Conservation (phyloP, 2,888 invertebrate species). For the Eudemis profundana region DNA sequence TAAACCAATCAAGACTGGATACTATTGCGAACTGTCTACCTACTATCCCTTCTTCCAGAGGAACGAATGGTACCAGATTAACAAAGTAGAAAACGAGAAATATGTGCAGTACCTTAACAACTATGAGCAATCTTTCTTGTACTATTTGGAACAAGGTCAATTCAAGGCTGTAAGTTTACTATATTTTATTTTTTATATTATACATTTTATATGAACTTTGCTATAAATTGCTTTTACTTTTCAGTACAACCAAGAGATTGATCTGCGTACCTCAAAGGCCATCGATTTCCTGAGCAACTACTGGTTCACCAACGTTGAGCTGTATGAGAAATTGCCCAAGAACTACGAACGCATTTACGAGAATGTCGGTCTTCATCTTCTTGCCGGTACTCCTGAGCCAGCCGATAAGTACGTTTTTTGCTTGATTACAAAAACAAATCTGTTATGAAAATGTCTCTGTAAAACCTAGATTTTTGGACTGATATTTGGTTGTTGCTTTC, state of each 20-base stretch:
- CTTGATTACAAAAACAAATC: neutral
- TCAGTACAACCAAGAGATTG: constrained; percentile 68
- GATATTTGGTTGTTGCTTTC: neutral
- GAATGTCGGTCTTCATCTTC: constrained; percentile 80
- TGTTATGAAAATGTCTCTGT: no score
- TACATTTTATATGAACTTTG: no score
- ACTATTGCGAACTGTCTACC: constrained; percentile 58
- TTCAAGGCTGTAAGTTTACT: constrained; percentile 1
- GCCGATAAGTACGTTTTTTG: constrained; percentile 58
- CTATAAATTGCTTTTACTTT: constrained; percentile 33
- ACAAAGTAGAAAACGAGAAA: constrained; percentile 77
- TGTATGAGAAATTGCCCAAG: constrained; percentile 64
- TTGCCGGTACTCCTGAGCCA: constrained; percentile 62
- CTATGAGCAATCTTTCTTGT: constrained; percentile 70
- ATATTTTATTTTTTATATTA: neutral
- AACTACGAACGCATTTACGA: constrained; percentile 83
- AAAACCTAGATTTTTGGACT: no score
- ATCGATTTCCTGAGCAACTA: constrained; percentile 83
- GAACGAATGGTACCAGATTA: constrained; percentile 86
- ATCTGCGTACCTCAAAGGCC: constrained; percentile 71
- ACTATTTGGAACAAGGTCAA: constrained; percentile 14
- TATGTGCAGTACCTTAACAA: constrained; percentile 83
- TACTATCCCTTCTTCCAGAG: constrained; percentile 84
- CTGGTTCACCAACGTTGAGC: constrained; percentile 85
- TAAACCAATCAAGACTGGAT: constrained; percentile 80